Conservation (phyloP, 2,888 invertebrate species). For the Habroteleia sp. region DNA sequence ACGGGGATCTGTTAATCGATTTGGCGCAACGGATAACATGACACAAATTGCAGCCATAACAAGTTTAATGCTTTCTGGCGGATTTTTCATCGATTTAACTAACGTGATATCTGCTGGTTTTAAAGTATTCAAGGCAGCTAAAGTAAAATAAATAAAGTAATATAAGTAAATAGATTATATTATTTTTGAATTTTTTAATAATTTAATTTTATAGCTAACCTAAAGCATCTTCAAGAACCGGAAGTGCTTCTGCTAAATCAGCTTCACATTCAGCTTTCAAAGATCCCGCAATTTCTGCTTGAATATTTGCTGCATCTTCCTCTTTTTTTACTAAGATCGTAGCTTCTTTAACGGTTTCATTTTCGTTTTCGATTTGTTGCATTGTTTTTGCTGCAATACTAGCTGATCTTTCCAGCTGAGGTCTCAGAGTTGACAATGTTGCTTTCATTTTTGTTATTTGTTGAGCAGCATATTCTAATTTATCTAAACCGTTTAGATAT, state of each 20-base stretch:
- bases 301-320: slow-evolving; percentile 92
- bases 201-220: slow-evolving; percentile 58
- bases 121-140: slow-evolving; percentile 89
- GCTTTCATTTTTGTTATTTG: slow-evolving; percentile 90
- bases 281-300: slow-evolving; percentile 91
- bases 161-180: not conserved
- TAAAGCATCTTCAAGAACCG: slow-evolving; percentile 89
- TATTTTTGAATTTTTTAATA: not conserved
- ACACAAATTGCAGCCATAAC: slow-evolving; percentile 96
- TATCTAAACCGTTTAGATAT: slow-evolving; percentile 89
- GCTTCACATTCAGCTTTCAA: slow-evolving; percentile 95
- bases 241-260: slow-evolving; percentile 93
- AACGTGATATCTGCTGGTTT: slow-evolving; percentile 92
- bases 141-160: slow-evolving; percentile 38
- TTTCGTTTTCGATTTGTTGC: slow-evolving; percentile 88
- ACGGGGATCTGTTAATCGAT: slow-evolving; percentile 87
- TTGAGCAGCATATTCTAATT: slow-evolving; percentile 88
- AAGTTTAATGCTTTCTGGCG: slow-evolving; percentile 90
- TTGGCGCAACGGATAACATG: slow-evolving; percentile 90
- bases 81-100: slow-evolving; percentile 94
- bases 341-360: slow-evolving; percentile 88
- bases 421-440: slow-evolving; percentile 87
- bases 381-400: slow-evolving; percentile 88
- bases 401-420: slow-evolving; percentile 88
- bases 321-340: slow-evolving; percentile 91